These are phyloP conservation scores for Zygogramma bicolorata DNA, from an alignment of 2,888 invertebrate genomes.

Conservation along the genomic window DNA sequence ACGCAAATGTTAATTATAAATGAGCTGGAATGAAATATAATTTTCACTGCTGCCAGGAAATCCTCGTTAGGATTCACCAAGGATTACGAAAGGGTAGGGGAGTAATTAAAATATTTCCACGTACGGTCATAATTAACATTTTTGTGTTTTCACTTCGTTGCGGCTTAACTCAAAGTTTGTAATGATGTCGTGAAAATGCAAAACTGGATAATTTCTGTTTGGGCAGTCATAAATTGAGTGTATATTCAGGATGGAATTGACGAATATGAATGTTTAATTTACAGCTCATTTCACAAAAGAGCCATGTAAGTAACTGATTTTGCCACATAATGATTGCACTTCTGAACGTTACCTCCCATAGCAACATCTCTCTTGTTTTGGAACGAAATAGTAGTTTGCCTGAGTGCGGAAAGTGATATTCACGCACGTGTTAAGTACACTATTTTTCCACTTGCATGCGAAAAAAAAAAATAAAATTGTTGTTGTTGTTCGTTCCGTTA, in stretches of 20 bases:
- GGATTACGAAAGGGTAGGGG: neutral
- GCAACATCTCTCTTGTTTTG: no score
- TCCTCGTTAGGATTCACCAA: neutral
- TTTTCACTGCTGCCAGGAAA: neutral
- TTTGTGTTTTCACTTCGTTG: neutral
- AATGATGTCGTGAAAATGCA: neutral
- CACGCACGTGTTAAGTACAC: no score
- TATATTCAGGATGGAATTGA: neutral
- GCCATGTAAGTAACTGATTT: neutral
- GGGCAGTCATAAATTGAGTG: neutral
- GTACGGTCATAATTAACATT: neutral
- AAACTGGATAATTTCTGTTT: neutral
- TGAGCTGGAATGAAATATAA: neutral
- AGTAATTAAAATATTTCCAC: conserved; percentile 6
- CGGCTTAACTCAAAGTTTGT: neutral
- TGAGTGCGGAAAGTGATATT: no score
- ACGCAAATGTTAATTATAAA: neutral
- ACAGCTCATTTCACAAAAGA: neutral
- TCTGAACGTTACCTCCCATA: no score
- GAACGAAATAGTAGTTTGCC: no score
- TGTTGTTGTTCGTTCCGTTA: no score
- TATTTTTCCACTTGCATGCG: no score
- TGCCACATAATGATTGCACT: no score
- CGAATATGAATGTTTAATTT: neutral
- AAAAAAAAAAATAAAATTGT: no score